phyloP scores from a whole-genome alignment of 1,140 invertebrate genomes.

The Amphibalanus amphitrite region DNA sequence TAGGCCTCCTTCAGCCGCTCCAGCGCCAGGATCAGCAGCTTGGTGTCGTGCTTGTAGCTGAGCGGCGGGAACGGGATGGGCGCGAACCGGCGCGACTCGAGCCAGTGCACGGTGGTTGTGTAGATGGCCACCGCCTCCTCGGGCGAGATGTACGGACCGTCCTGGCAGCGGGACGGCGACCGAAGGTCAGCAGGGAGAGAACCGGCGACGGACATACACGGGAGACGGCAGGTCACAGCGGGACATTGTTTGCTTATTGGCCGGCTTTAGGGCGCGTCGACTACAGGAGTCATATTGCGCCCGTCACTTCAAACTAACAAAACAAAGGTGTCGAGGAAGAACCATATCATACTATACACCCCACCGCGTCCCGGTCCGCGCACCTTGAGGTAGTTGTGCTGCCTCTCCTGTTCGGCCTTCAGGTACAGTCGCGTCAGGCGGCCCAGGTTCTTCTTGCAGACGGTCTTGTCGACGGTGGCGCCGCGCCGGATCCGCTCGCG shows the following conservation, averaged over 20 bases:
- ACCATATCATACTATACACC: not conserved
- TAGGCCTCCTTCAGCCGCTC: slow-evolving; percentile 98
- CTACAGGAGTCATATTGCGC: too few relatives aligned
- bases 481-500: slow-evolving; percentile 83
- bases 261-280: too few relatives aligned
- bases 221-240: too few relatives aligned
- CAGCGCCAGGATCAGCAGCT: slow-evolving; percentile 86
- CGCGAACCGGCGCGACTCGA: slow-evolving; percentile 92
- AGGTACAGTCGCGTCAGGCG: slow-evolving; percentile 87
- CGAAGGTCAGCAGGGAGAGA: too few relatives aligned
- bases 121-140: slow-evolving; percentile 99
- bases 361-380: not conserved
- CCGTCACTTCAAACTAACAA: too few relatives aligned
- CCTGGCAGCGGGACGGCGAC: slow-evolving; percentile 25
- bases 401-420: slow-evolving; percentile 96
- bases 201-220: too few relatives aligned
- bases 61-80: slow-evolving; percentile 98
- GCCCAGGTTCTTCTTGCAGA: slow-evolving; percentile 98
- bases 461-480: slow-evolving; percentile 96
- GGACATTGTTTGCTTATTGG: too few relatives aligned
- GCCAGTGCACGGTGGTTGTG: slow-evolving; percentile 98
- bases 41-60: slow-evolving; percentile 99
- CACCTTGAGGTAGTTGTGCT: slow-evolving; percentile 91
- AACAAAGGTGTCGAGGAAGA: not conserved
- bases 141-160: slow-evolving; percentile 97